A percentile compares a stretch with the other conserved stretches of the same genome.
Evolutionary conservation across 2,797 vertebrate genomes (phyloP).

Genomic region (Diplodus puntazzo): DNA sequence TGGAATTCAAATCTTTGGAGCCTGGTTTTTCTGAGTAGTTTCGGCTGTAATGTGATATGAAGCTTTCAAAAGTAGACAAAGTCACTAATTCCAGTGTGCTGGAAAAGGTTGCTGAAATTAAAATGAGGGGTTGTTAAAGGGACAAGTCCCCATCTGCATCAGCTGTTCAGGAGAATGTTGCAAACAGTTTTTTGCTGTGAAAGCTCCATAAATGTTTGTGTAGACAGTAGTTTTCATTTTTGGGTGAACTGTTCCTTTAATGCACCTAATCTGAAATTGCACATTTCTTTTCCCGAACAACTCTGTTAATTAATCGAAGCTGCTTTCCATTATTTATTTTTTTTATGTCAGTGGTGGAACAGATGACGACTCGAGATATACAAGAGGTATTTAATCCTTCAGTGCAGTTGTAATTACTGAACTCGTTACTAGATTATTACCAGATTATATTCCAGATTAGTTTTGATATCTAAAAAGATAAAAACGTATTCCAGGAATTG

Average conservation of each 20-base stretch:
- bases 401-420: background rate
- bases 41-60: background rate
- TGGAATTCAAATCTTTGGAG: background rate
- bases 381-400: background rate
- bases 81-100: background rate
- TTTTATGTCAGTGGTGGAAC: background rate
- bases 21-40: background rate
- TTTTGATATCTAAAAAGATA: slow-evolving; percentile 40
- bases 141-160: too few species aligned
- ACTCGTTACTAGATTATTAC: slow-evolving; percentile 21
- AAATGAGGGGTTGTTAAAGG: too few species aligned
- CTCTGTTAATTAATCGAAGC: too few species aligned
- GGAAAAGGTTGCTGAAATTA: too few species aligned
- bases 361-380: background rate
- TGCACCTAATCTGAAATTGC: too few species aligned
- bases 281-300: too few species aligned
- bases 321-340: too few species aligned
- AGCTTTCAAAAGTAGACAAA: background rate
- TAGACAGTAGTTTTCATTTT: too few species aligned
- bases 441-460: slow-evolving; percentile 25
- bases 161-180: too few species aligned
- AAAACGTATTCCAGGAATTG: slow-evolving; percentile 16
- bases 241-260: too few species aligned
- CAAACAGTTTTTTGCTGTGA: too few species aligned
- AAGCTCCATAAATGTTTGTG: too few species aligned